A percentile compares a stretch with the other conserved stretches of the same genome.
Evolutionary conservation across 2,888 invertebrate species (phyloP).

Genomic region (Tinea trinotella): DNA sequence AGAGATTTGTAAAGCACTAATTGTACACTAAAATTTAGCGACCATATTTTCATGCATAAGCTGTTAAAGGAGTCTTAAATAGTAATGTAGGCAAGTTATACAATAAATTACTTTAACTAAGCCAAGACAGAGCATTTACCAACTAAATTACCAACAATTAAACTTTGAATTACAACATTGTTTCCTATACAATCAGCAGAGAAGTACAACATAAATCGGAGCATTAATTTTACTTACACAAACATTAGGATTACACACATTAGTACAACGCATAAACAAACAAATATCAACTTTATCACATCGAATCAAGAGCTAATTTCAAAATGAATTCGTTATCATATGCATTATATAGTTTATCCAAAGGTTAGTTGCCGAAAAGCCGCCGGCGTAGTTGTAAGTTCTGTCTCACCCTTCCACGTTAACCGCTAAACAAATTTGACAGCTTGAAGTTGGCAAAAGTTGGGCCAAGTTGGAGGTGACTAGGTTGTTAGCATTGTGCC

Average conservation of each 20-base stretch:
- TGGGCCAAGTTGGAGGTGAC: constrained; percentile 43
- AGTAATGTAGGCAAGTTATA: not conserved
- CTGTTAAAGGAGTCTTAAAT: not conserved
- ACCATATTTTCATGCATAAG: too few relatives aligned
- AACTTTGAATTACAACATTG: constrained; percentile 15
- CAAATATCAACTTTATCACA: not conserved
- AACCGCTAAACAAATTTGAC: constrained; percentile 72
- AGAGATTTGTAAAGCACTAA: too few relatives aligned
- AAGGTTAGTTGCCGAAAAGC: constrained; percentile 16
- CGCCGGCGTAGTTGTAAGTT: constrained; percentile 14
- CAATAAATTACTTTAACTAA: not conserved
- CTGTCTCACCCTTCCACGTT: constrained; percentile 44
- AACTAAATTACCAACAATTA: constrained; percentile 16
- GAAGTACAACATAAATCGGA: constrained; percentile 43
- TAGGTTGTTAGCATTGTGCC: constrained; percentile 66
- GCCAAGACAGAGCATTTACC: constrained; percentile 9
- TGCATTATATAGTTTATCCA: not conserved
- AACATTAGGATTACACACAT: constrained; percentile 52
- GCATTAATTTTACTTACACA: constrained; percentile 66
- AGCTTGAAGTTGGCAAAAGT: constrained; percentile 64
- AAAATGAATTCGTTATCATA: not conserved
- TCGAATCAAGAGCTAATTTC: not conserved
- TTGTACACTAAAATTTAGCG: too few relatives aligned
- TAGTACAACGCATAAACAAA: not conserved
- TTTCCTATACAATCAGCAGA: not conserved